Evolutionary conservation across 2,888 invertebrate species (phyloP).

Genomic region (Drosophila trichaetosa): DNA sequence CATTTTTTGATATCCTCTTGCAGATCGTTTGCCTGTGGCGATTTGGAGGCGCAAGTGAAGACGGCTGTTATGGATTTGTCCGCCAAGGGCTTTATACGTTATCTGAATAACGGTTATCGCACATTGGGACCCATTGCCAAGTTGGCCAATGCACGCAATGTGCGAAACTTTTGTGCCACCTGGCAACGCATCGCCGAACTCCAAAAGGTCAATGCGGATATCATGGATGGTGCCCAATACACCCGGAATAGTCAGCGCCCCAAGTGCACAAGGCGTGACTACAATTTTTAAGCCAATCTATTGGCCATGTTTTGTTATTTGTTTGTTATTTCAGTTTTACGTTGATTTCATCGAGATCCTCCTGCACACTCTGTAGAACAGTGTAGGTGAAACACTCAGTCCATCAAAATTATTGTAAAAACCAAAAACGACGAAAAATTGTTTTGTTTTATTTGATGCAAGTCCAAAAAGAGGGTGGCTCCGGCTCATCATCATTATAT

Average conservation of each 20-base stretch:
- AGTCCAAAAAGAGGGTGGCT: conserved; percentile 30
- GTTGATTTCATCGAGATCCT: conserved; percentile 1
- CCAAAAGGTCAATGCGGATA: conserved; percentile 68
- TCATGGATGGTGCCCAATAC: conserved; percentile 35
- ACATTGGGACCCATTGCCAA: conserved; percentile 84
- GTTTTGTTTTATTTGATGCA: conserved; percentile 1
- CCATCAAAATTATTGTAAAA: conserved; percentile 46
- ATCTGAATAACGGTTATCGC: conserved; percentile 77
- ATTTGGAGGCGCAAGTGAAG: conserved; percentile 82
- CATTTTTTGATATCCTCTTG: background rate
- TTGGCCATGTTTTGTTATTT: conserved; percentile 15
- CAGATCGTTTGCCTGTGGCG: conserved; percentile 82
- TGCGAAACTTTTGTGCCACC: conserved; percentile 72
- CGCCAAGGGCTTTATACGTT: conserved; percentile 78
- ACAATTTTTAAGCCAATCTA: conserved; percentile 24
- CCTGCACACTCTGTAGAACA: background rate
- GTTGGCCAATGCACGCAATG: conserved; percentile 77
- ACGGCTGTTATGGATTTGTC: conserved; percentile 79
- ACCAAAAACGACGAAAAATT: background rate
- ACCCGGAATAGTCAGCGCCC: conserved; percentile 20
- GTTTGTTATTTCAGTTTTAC: conserved; percentile 24
- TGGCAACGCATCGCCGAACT: conserved; percentile 81
- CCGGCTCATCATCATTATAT: conserved; percentile 66
- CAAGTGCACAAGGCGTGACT: conserved; percentile 47
- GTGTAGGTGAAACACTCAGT: background rate